Evolutionary conservation across 2,113 vertebrate genomes (phyloP).

Genomic region (Aptenodytes patagonicus): DNA sequence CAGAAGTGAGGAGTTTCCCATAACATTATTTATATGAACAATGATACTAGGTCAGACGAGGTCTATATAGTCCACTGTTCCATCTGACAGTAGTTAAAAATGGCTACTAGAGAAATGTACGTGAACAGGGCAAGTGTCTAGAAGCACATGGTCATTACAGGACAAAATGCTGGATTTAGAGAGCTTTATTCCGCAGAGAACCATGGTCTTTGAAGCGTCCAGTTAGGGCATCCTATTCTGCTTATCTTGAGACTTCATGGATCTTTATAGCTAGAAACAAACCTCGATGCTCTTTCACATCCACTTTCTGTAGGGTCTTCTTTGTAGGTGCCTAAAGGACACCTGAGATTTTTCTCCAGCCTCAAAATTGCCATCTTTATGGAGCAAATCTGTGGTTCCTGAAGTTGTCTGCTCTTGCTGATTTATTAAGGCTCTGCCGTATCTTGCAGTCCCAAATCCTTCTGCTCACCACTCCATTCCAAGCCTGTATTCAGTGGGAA

Average conservation of each 20-base stretch:
- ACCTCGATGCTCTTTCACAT: not conserved
- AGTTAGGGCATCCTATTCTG: not conserved
- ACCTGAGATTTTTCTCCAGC: not conserved
- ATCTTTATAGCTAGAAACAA: not conserved
- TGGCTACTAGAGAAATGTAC: rapidly evolving
- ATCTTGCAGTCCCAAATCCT: not conserved
- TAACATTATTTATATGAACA: not conserved
- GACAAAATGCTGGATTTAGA: not conserved
- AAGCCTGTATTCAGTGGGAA: not conserved
- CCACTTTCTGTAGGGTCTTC: not conserved
- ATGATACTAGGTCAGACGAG: not conserved
- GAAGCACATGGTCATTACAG: not conserved
- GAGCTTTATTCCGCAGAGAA: not conserved
- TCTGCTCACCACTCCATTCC: not conserved
- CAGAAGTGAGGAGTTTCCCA: not conserved
- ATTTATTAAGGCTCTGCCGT: not conserved
- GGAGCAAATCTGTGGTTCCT: not conserved
- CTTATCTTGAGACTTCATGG: not conserved
- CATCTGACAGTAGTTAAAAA: not conserved
- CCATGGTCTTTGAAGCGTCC: not conserved
- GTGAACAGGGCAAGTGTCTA: not conserved
- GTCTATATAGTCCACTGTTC: not conserved
- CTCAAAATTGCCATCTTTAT: not conserved
- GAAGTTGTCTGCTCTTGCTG: not conserved
- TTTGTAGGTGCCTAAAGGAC: not conserved